Evolutionary conservation across 2,797 vertebrate genomes (phyloP).

Genomic region (Astyanax mexicanus): DNA sequence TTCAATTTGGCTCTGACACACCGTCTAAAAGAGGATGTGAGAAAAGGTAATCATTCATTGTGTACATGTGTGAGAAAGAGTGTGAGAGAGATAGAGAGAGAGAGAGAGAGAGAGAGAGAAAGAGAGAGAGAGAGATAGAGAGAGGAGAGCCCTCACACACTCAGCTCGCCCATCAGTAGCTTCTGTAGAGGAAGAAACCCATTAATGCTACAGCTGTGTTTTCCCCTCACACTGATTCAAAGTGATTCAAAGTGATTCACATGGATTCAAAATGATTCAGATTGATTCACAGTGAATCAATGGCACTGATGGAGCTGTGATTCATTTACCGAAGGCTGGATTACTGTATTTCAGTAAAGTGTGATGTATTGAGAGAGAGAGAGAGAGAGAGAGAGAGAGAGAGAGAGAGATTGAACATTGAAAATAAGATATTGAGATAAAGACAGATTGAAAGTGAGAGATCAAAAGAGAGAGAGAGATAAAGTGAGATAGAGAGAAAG

Average conservation of each 20-base stretch:
- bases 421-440: too few species aligned
- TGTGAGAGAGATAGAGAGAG: not conserved
- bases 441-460: too few species aligned
- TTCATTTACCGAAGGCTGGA: not conserved
- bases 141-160: not conserved
- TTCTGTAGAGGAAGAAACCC: conserved; percentile 4
- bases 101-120: not conserved
- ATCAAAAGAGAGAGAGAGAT: too few species aligned
- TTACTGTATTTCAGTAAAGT: too few species aligned
- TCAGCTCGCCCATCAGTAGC: not conserved
- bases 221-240: not conserved
- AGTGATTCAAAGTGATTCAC: not conserved
- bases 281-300: not conserved
- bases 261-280: not conserved
- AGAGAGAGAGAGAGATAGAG: not conserved
- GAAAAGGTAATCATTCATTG: not conserved
- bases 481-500: too few species aligned
- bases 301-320: not conserved
- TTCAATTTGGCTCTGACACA: not conserved
- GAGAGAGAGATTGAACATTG: too few species aligned
- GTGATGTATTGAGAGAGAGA: too few species aligned
- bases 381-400: too few species aligned
- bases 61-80: conserved; percentile 3
- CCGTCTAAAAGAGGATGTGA: conserved; percentile 3
- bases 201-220: conserved; percentile 13